Conservation (phyloP, 2,797 vertebrate genomes). For the Falco naumanni region DNA sequence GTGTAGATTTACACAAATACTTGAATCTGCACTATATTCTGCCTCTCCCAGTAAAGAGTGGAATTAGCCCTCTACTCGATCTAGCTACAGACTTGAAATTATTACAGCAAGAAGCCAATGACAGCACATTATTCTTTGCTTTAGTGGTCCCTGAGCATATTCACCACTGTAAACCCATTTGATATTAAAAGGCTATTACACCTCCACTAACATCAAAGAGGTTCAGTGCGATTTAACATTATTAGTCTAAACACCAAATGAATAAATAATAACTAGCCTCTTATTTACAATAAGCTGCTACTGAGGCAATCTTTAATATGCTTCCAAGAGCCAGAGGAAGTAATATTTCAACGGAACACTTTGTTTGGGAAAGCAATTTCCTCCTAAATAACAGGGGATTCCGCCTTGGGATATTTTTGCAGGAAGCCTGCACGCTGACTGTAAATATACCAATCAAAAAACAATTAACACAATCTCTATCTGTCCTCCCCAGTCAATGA, state of each 20-base stretch:
- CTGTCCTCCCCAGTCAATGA: neutral
- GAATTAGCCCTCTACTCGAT: neutral
- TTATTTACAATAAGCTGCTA: neutral
- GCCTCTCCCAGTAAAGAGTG: neutral
- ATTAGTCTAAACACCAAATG: slow-evolving; percentile 26
- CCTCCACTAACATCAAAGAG: neutral
- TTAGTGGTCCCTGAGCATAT: neutral
- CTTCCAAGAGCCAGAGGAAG: slow-evolving; percentile 38
- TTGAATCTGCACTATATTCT: neutral
- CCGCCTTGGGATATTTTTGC: neutral
- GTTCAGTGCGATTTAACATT: neutral
- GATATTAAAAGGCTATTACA: neutral
- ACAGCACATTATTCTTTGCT: neutral
- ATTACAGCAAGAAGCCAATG: neutral
- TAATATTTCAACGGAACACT: neutral
- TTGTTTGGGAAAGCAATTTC: slow-evolving; percentile 42
- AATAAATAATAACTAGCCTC: neutral
- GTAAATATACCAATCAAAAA: neutral
- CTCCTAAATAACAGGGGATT: slow-evolving; percentile 1
- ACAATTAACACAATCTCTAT: neutral
- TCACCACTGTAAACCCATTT: neutral
- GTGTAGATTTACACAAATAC: neutral
- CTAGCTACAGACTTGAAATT: neutral
- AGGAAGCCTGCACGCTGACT: neutral
- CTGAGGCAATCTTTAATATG: neutral